phyloP scores from a whole-genome alignment of 2,113 vertebrate species.

The Tympanuchus pallidicinctus region DNA sequence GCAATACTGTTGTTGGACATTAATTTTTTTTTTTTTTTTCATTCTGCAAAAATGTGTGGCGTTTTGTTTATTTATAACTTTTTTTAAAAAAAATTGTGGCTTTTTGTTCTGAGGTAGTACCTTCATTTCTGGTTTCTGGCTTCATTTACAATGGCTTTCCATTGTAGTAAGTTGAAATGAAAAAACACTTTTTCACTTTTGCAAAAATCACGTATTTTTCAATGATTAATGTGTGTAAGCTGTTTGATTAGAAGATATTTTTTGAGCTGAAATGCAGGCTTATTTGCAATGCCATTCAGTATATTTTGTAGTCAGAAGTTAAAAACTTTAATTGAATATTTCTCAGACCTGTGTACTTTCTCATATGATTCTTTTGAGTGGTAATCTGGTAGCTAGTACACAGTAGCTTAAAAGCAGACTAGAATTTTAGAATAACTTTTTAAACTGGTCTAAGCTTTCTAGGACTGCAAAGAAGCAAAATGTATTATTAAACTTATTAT shows the following conservation, averaged over 20 bases:
- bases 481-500: constrained; percentile 2
- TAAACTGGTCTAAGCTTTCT: neutral
- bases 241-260: neutral
- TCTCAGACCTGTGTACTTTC: neutral
- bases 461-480: neutral
- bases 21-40: neutral
- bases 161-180: neutral
- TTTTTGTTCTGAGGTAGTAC: neutral
- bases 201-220: neutral
- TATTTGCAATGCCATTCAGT: neutral
- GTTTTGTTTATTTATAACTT: no score
- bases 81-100: neutral
- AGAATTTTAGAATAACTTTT: neutral
- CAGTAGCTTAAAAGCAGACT: neutral
- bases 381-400: neutral
- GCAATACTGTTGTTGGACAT: neutral
- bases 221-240: neutral
- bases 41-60: neutral
- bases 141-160: neutral
- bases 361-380: neutral
- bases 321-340: neutral
- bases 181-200: neutral
- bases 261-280: neutral
- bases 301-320: neutral
- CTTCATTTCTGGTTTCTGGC: neutral